Evolutionary conservation across 1,140 invertebrate species (phyloP).

Genomic region (Bacillus rossius): DNA sequence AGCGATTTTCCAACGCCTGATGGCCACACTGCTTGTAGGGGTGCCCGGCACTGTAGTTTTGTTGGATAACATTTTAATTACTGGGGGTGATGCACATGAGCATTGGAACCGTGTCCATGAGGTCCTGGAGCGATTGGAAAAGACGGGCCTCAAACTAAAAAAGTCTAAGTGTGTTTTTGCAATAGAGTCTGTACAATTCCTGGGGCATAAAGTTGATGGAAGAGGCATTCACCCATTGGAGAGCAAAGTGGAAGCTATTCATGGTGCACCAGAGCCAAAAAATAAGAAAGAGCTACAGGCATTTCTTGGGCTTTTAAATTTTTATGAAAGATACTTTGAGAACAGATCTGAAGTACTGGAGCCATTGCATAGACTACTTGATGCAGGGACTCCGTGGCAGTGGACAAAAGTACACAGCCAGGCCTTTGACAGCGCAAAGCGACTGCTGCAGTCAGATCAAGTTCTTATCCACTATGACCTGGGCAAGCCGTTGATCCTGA

Average conservation of each 20-base stretch:
- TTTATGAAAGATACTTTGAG: constrained; percentile 28
- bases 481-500: constrained; percentile 36
- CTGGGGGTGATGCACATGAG: no score
- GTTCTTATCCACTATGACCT: constrained; percentile 36
- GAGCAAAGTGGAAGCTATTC: constrained; percentile 9
- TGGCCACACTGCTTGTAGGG: no score
- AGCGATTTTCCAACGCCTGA: no score
- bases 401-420: constrained; percentile 21
- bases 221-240: constrained; percentile 21
- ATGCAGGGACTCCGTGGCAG: constrained; percentile 25
- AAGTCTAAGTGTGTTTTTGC: constrained; percentile 1
- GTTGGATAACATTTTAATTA: no score
- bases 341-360: constrained; percentile 26
- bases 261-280: constrained; percentile 15
- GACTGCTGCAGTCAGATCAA: constrained; percentile 30
- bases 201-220: constrained; percentile 19
- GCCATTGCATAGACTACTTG: constrained; percentile 23
- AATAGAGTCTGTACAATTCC: constrained; percentile 15
- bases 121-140: no score
- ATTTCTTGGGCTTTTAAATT: constrained; percentile 24
- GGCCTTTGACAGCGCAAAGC: constrained; percentile 31
- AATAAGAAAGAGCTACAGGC: constrained; percentile 17
- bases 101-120: no score
- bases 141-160: no score
- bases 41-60: no score